Evolutionary conservation across 1,140 invertebrate genomes (phyloP), one percentile per base, ranked within the genome.

Genomic region (Pseudomyrmex flavicornis): DNA sequence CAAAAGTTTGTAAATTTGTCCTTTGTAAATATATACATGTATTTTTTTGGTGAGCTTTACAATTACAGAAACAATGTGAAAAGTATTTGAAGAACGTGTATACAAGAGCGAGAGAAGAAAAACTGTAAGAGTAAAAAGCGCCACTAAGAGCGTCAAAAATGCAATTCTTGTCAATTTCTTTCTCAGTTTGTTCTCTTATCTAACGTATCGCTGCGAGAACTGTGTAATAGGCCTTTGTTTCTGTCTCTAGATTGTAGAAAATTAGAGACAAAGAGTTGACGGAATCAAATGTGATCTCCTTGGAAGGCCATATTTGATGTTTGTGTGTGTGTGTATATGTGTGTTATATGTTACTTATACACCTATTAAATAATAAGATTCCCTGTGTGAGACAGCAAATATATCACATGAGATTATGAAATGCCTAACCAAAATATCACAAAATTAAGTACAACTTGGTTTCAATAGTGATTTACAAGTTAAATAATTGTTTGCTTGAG

Each of bases 1-100:
- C 59, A 20, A 77, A 20, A 77, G 63, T 44, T 50, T 50, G 59
- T 69, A 61, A 65, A 77, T 26, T 35, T 73, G 12, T 79, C 2
- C 66, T 66, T 85, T 87, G 79, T 89, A 90, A 85, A 89, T 89
- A 89, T 89, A 89, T 89, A 85, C 62, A 85, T 89, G n/a, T 89
- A 89, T 89, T 89, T 89, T 35, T 35, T 5, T 63, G 73, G 79
- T 89, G 68, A 89, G 85, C 48, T 83, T 58, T 59, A 52, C 44
- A 79, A 83, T 82, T 89, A 85, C 63, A 89, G 80, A 76, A 59
- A 59, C 69, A 75, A 72, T 69, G 63, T 84, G 84, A 59, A 83
- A 80, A 76, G 56, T 88, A 89, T 73, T 59, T 76, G 65, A 62
- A n/a, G 65, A 84, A 70, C 68, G 70, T 84, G 73, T 62, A 35